phyloP scores from a whole-genome alignment of 2,113 vertebrate genomes.

The Eidolon helvum region DNA sequence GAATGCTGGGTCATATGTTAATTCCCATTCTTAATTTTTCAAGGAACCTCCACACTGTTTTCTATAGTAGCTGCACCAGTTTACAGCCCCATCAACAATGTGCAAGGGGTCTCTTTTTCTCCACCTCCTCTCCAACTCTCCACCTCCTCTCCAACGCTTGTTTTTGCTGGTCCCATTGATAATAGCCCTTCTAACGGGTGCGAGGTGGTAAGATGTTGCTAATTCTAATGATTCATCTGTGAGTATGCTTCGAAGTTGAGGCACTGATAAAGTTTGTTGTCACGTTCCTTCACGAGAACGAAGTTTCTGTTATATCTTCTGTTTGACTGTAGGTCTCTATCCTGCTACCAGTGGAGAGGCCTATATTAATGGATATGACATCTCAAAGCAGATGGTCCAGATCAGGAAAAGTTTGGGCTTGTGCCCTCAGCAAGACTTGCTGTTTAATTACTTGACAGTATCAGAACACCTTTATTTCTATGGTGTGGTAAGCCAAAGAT shows the following conservation, averaged over 20 bases:
- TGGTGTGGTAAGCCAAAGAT: conserved; percentile 85
- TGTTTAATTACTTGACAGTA: conserved; percentile 95
- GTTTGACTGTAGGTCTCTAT: conserved; percentile 88
- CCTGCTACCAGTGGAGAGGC: conserved; percentile 90
- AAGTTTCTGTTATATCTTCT: not conserved
- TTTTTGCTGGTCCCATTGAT: not conserved
- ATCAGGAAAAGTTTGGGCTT: conserved; percentile 93
- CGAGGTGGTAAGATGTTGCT: not conserved
- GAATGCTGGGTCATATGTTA: not conserved
- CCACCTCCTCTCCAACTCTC: not conserved
- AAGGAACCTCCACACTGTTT: not conserved
- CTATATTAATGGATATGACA: conserved; percentile 92
- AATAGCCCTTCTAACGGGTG: not conserved
- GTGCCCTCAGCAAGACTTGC: conserved; percentile 94
- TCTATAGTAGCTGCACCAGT: not conserved
- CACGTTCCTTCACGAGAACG: not conserved
- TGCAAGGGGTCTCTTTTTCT: not conserved
- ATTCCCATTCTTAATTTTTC: not conserved
- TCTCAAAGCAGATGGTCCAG: conserved; percentile 93
- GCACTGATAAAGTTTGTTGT: not conserved
- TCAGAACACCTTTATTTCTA: conserved; percentile 95
- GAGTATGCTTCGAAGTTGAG: not conserved
- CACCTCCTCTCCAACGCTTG: not conserved
- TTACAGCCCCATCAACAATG: no score
- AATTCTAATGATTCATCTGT: not conserved